Evolutionary conservation across 1,140 invertebrate genomes (phyloP), one percentile per base, ranked within the genome.

Genomic region (Oryzaephilus surinamensis): DNA sequence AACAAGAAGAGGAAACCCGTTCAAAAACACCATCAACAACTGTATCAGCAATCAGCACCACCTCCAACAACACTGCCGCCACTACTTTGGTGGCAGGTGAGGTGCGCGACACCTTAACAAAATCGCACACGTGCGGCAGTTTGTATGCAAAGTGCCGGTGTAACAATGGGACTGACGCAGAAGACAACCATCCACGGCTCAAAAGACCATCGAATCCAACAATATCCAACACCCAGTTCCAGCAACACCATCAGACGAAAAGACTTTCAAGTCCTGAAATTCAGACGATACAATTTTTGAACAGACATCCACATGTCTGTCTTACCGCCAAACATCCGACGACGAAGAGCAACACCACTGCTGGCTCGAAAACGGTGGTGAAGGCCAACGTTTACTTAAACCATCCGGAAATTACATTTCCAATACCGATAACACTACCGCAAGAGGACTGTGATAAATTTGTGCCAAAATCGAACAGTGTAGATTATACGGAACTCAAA

Each of bases 91-190:
- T 21, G 32, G 21, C 32, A 33, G 31, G 11, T 30, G 36, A 46
- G 16, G 11, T 32, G n/a, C 48, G 46, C 46, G 45, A 21, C 16
- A 11, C 40, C 10, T 52, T 57, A 35, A 52, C 48, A 55, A 55
- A 52, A 13, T 46, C 51, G 5, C 58, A 63, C 52, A 58, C 53
- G 34, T 63, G 61, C 46, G 61, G 60, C 30, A 62, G 60, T 52
- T 45, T 62, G 20, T 63, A 52, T 43, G 57, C 56, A 12, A 58
- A 60, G 45, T 62, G 57, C 43, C 46, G 50, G 29, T 60, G 58
- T 35, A 43, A 46, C 40, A 39, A 55, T 43, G n/a, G n/a, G n/a
- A n/a, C n/a, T n/a, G n/a, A n/a, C n/a, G n/a, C n/a, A n/a, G n/a
- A 24, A 24, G 3, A 6, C 23, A 10, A 6, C 23, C 23, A 24